A percentile compares a stretch with the other conserved stretches of the same genome.
Evolutionary conservation across 1,140 invertebrate species (phyloP).

Genomic region (Pogonomyrmex californicus): DNA sequence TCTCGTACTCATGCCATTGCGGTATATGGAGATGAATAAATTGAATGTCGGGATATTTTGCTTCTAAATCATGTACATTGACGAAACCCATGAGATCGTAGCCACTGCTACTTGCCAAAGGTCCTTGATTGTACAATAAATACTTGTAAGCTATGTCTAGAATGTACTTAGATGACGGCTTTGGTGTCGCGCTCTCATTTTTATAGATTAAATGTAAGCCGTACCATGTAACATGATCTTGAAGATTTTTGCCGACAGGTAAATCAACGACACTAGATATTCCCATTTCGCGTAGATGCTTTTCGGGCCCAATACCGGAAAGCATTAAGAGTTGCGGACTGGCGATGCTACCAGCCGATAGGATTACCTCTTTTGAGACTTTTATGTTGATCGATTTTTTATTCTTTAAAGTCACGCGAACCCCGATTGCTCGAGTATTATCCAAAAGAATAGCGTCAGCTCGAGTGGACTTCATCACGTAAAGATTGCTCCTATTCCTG

Average conservation of each 20-base stretch:
- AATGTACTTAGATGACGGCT: constrained; percentile 80
- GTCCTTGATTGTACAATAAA: constrained; percentile 73
- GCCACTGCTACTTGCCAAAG: constrained; percentile 59
- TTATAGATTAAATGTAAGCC: constrained; percentile 76
- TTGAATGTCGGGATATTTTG: constrained; percentile 81
- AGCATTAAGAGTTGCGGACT: constrained; percentile 91
- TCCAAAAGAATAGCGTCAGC: constrained; percentile 89
- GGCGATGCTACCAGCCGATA: constrained; percentile 88
- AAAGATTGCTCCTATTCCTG: constrained; percentile 89
- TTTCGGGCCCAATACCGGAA: constrained; percentile 91
- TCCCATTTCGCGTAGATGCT: constrained; percentile 89
- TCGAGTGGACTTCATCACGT: constrained; percentile 89
- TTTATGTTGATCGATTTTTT: constrained; percentile 81
- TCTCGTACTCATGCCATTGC: constrained; percentile 51
- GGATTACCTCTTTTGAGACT: constrained; percentile 89
- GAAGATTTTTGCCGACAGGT: constrained; percentile 89
- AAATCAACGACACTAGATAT: constrained; percentile 88
- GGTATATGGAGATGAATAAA: constrained; percentile 72
- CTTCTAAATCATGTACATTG: constrained; percentile 74
- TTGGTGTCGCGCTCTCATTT: constrained; percentile 84
- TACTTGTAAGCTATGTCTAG: constrained; percentile 79
- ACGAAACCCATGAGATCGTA: constrained; percentile 77
- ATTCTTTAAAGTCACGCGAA: constrained; percentile 85
- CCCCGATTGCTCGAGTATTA: constrained; percentile 78
- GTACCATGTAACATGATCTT: constrained; percentile 89